Evolutionary conservation across 2,888 invertebrate genomes (phyloP), one percentile per base, ranked within the genome.

Genomic region (Sinotaia quadrata): DNA sequence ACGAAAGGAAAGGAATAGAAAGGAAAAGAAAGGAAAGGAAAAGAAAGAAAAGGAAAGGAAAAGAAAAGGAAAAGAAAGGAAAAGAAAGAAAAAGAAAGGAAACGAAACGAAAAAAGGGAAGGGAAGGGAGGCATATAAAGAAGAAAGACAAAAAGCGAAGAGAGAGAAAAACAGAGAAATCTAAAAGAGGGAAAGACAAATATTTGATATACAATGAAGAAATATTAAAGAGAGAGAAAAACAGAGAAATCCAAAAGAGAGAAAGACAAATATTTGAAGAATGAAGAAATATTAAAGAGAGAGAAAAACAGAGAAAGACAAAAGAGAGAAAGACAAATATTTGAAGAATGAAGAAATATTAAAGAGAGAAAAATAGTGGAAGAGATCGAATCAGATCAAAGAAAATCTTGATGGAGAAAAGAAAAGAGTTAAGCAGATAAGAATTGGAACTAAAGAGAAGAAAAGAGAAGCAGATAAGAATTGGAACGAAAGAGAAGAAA

Each of bases 371-470:
- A 49, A 24, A 49, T n/a, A 49, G 49, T 21, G 49, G 24, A 24
- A 49, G n/a, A 49, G 49, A 49, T n/a, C n/a, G 31, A 31, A 2
- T n/a, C 15, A 29, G 15, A 31, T 12, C 18, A 34, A 56, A n/a
- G 34, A n/a, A 56, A 4, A 31, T 31, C 31, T 12, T 33, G 33
- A 49, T 31, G 34, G 56, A 56, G 56, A 56, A 34, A 56, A 34
- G 34, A 34, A 56, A 34, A 56, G 56, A 56, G 56, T 34, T 33
- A 56, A 34, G 34, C 33, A 56, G 56, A 56, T 27, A 52, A n/a
- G n/a, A n/a, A n/a, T n/a, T n/a, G n/a, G n/a, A n/a, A n/a, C n/a
- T n/a, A n/a, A n/a, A n/a, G n/a, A n/a, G n/a, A n/a, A n/a, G n/a
- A n/a, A n/a, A n/a, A n/a, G n/a, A n/a, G n/a, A n/a, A 24, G 24